These are phyloP conservation scores for Diadegma fenestrale DNA, from an alignment of 2,888 invertebrate genomes.

Conservation along the genomic window DNA sequence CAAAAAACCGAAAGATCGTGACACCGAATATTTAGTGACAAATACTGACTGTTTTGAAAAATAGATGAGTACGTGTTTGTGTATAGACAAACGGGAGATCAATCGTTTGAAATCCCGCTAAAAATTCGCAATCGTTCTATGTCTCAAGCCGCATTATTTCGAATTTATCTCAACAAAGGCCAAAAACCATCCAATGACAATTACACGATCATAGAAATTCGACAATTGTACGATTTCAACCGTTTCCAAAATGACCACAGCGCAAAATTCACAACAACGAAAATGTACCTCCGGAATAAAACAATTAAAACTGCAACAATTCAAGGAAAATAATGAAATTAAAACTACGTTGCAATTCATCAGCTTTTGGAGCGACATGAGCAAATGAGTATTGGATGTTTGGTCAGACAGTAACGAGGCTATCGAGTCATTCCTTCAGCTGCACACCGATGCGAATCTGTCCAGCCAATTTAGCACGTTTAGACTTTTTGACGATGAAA, in stretches of 20 bases:
- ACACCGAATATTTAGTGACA: not conserved
- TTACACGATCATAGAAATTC: not conserved
- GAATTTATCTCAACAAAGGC: not conserved
- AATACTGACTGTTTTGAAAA: not conserved
- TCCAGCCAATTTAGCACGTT: too few species aligned
- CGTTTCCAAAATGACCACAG: too few species aligned
- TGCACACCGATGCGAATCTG: too few species aligned
- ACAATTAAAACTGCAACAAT: not conserved
- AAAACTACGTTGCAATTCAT: too few species aligned
- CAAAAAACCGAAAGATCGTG: not conserved
- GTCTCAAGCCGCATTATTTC: not conserved
- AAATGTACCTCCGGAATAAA: not conserved
- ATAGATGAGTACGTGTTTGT: slow-evolving; percentile 11
- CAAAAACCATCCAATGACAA: not conserved
- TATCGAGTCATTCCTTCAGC: too few species aligned
- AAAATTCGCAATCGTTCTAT: not conserved
- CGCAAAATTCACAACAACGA: not conserved
- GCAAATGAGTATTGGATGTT: not conserved
- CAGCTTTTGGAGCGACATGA: not conserved
- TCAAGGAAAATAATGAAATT: not conserved
- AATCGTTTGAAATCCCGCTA: not conserved
- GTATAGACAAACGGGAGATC: not conserved
- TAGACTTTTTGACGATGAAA: too few species aligned
- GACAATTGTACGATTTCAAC: not conserved
- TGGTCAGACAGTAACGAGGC: not conserved